A percentile compares a stretch with the other conserved stretches of the same genome.
Evolutionary conservation across 2,113 vertebrate species (phyloP).

Genomic region (Chionomys nivalis): DNA sequence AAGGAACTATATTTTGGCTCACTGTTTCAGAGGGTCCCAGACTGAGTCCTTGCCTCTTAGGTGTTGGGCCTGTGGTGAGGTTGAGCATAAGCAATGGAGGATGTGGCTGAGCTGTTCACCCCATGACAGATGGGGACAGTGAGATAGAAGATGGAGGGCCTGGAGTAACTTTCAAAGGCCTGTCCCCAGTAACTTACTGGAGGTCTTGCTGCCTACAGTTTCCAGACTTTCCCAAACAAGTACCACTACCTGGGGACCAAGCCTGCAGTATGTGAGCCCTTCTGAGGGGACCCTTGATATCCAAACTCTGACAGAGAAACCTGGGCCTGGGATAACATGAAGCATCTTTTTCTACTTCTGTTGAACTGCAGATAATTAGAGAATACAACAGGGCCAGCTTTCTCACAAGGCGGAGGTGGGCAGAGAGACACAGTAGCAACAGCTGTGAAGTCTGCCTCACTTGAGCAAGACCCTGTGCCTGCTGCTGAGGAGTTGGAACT

Average conservation of each 20-base stretch:
- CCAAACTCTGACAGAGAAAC: not conserved
- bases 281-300: not conserved
- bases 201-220: not conserved
- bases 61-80: not conserved
- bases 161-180: not conserved
- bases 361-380: not conserved
- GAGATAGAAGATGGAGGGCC: too few species aligned
- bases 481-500: not conserved
- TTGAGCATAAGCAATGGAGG: not conserved
- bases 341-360: not conserved
- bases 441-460: not conserved
- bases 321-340: not conserved
- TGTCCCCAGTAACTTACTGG: not conserved
- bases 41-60: not conserved
- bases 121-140: not conserved
- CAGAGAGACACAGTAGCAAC: not conserved
- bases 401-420: not conserved
- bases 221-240: not conserved
- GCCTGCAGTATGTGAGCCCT: not conserved
- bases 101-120: not conserved
- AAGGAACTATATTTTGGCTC: not conserved
- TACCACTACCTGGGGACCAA: not conserved
- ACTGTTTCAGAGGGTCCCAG: not conserved
- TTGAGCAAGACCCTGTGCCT: not conserved
- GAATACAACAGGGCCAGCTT: not conserved